Evolutionary conservation across 2,113 vertebrate genomes (phyloP).

Genomic region (human): GRCh38 chr18:63533501-63534000

Average conservation of each 20-base stretch:
- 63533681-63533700: background rate
- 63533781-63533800: background rate
- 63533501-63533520: background rate
- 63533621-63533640: background rate
- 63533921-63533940: background rate
- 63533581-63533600: background rate
- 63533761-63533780: background rate
- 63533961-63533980: background rate
- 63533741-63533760: background rate
- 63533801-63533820: background rate
- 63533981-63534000: background rate
- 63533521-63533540: constrained; percentile 6
- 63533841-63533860: background rate
- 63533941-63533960: background rate
- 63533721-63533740: background rate
- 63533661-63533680: background rate
- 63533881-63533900: background rate
- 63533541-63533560: background rate
- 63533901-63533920: background rate
- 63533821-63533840: background rate
- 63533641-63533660: background rate
- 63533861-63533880: background rate
- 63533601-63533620: background rate
- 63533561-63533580: background rate
- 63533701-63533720: background rate